A percentile compares a stretch with the other conserved stretches of the same genome.
Conservation (phyloP, 37 sponge, comb jelly and placozoan genomes). For the Spongilla lacustris region DNA sequence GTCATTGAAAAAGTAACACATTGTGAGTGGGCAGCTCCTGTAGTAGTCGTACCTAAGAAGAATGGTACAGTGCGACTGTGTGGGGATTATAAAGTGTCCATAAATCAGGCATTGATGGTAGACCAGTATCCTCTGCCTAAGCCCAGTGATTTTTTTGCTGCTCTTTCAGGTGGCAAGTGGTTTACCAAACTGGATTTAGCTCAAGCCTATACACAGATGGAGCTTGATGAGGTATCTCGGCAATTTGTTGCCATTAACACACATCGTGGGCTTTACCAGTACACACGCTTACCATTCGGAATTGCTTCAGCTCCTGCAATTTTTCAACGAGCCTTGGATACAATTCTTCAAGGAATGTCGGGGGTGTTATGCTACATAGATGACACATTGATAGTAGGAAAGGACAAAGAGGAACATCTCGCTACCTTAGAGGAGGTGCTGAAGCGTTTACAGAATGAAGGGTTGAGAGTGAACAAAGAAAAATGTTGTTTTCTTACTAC, state of each 20-base stretch:
- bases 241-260: slow-evolving; percentile 15
- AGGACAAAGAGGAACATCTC: slow-evolving; percentile 4
- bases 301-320: slow-evolving; percentile 25
- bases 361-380: slow-evolving; percentile 20
- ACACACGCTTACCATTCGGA: slow-evolving; percentile 21
- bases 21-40: slow-evolving; percentile 38
- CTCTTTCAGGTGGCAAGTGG: slow-evolving; percentile 14
- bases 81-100: slow-evolving; percentile 53
- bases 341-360: slow-evolving; percentile 45
- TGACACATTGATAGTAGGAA: slow-evolving; percentile 16
- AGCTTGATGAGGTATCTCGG: neutral
- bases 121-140: slow-evolving; percentile 42
- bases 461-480: slow-evolving; percentile 21
- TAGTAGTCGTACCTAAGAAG: slow-evolving; percentile 41
- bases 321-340: slow-evolving; percentile 43
- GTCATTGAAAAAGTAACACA: neutral
- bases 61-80: slow-evolving; percentile 27
- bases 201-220: slow-evolving; percentile 10
- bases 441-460: slow-evolving; percentile 7
- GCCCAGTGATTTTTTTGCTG: slow-evolving; percentile 31
- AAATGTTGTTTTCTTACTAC: slow-evolving; percentile 30
- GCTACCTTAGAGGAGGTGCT: slow-evolving; percentile 19
- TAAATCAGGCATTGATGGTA: slow-evolving; percentile 30
- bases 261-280: slow-evolving; percentile 12
- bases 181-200: slow-evolving; percentile 49